Conservation (phyloP, 2,888 invertebrate genomes). For the Cheiracanthium punctorium region DNA sequence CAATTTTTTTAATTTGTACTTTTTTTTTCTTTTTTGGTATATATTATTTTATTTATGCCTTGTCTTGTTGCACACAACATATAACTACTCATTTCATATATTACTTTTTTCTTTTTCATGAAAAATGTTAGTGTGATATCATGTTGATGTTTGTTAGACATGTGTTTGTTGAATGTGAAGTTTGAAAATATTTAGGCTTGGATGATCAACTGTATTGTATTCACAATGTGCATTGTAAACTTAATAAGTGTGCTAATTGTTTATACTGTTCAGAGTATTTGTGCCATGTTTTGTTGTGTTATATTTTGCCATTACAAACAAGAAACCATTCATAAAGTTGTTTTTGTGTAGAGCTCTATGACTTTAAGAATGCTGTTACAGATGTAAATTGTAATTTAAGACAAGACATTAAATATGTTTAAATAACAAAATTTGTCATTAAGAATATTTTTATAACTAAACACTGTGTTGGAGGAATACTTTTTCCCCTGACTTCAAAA, state of each 20-base stretch:
- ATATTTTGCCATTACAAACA: slow-evolving; percentile 34
- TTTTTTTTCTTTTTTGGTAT: not conserved
- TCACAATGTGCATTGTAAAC: not conserved
- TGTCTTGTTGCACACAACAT: not conserved
- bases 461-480: no score
- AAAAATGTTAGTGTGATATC: not conserved
- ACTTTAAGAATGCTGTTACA: no score
- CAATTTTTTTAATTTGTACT: not conserved
- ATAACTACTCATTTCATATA: not conserved
- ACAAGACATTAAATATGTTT: no score
- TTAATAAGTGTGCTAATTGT: slow-evolving; percentile 23
- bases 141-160: no score
- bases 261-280: slow-evolving; percentile 49
- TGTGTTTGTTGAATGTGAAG: slow-evolving; percentile 53
- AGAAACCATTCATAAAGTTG: slow-evolving; percentile 33
- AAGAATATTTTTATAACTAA: no score
- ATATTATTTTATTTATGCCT: not conserved
- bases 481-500: no score
- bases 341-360: not conserved
- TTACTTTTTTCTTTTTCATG: slow-evolving; percentile 1
- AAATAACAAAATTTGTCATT: no score
- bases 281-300: slow-evolving; percentile 69
- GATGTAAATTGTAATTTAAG: no score
- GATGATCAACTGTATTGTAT: slow-evolving; percentile 41
- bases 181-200: slow-evolving; percentile 39